Evolutionary conservation across 1,140 invertebrate species (phyloP), one percentile per base, ranked within the genome.

Genomic region (Amphibalanus amphitrite): DNA sequence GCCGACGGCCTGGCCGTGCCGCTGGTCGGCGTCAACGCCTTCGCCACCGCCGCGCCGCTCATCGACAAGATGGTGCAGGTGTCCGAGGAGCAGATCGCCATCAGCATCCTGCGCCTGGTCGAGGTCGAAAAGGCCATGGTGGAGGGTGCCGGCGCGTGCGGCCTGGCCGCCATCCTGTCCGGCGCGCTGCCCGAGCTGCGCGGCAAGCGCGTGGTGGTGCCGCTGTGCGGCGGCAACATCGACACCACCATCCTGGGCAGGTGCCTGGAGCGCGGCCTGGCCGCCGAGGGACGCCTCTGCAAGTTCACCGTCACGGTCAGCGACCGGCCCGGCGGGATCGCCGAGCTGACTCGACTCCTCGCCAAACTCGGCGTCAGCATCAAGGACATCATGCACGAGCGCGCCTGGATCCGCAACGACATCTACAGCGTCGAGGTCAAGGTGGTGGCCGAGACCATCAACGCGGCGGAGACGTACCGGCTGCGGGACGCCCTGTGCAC

Each of bases 1-100:
- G 93, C 93, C 0, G 94, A 97, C 82, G 94, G 93, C 77, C 81
- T 97, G 28, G 92, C 93, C 0, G 93, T 97, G 0, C 91, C 93
- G 0, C 87, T 86, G 72, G 90, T 95, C 23, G 93, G 93, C 0
- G 89, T 88, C 68, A 97, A 97, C 81, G 90, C 93, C 0, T 93
- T 87, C 79, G 86, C 81, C 28, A 96, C 92, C 1, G 89, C 88
- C 0, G 81, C 84, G 75, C 80, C 86, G 0, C 81, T 92, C 0
- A 84, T 95, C 68, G 93, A 96, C 79, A 92, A 89, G 83, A 81
- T 87, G 65, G 85, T 89, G 28, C 74, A 72, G 29, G 89, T 92
- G 0, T 88, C 87, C 73, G 89, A 92, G 78, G 88, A 90, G 79
- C 91, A 87, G 85, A 92, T 97, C 68, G 93, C 94, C 0, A 85